These are phyloP conservation scores for Polypterus senegalus DNA, from an alignment of 2,113 vertebrate genomes.

Conservation along the genomic window DNA sequence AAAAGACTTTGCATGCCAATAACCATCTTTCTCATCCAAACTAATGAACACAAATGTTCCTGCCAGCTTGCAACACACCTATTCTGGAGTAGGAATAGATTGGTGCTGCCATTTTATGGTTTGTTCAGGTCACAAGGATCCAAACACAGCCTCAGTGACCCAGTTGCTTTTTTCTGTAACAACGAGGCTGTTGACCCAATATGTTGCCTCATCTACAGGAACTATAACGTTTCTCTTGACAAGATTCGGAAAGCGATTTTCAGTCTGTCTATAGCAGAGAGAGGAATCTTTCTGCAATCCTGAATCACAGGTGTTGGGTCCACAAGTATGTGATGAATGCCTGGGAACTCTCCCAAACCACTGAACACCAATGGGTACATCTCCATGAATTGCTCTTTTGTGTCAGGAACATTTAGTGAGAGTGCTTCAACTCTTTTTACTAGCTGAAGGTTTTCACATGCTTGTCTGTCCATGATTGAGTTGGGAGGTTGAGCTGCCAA, in stretches of 20 bases:
- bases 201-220: conserved; percentile 1
- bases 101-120: conserved; percentile 16
- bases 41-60: conserved; percentile 30
- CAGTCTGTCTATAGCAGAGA: not conserved
- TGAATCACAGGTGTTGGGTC: not conserved
- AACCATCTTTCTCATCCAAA: conserved; percentile 30
- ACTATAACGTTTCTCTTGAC: not conserved
- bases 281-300: conserved; percentile 9
- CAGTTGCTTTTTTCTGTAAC: conserved; percentile 11
- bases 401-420: too few relatives aligned
- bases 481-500: too few relatives aligned
- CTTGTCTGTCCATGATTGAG: too few relatives aligned
- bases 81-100: conserved; percentile 28
- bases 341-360: too few relatives aligned
- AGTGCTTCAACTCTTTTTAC: too few relatives aligned
- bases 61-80: conserved; percentile 14
- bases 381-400: too few relatives aligned
- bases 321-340: too few relatives aligned
- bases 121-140: conserved; percentile 22
- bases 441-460: too few relatives aligned
- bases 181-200: conserved; percentile 13
- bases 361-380: too few relatives aligned
- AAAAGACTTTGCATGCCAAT: conserved; percentile 38
- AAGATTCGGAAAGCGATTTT: conserved; percentile 1
- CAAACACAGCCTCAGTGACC: conserved; percentile 11